A percentile compares a stretch with the other conserved stretches of the same genome.
Evolutionary conservation across 2,113 vertebrate genomes (phyloP).

Genomic region (Neopipo cinnamomea): DNA sequence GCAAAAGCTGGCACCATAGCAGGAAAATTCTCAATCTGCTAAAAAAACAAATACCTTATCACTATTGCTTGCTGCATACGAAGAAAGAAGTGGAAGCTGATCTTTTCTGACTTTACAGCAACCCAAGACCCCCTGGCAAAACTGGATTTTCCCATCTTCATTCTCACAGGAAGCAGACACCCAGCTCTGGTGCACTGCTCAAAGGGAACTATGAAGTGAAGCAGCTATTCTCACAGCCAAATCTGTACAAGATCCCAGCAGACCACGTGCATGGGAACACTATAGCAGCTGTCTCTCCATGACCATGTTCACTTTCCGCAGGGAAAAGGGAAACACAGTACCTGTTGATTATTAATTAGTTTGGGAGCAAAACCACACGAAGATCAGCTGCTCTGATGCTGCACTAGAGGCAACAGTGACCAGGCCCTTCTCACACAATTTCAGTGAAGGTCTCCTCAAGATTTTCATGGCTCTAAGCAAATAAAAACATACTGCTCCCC

Average conservation of each 20-base stretch:
- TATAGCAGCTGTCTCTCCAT: neutral
- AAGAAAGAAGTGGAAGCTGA: neutral
- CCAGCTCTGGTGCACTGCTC: neutral
- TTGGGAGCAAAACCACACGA: neutral
- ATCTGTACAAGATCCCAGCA: neutral
- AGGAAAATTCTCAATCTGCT: neutral
- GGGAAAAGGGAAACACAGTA: neutral
- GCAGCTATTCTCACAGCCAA: neutral
- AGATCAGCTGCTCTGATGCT: neutral
- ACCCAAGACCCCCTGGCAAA: fast-evolving
- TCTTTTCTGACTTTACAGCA: neutral
- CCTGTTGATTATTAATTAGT: constrained; percentile 6
- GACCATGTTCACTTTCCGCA: neutral
- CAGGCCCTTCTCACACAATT: neutral
- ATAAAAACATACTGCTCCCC: neutral
- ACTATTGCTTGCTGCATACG: neutral
- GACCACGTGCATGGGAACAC: neutral
- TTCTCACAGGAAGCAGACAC: neutral
- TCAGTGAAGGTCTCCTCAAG: neutral
- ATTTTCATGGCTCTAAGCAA: neutral
- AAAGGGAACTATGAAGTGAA: neutral
- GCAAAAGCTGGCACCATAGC: neutral
- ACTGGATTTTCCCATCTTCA: neutral
- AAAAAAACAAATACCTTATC: neutral
- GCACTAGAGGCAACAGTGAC: neutral